A percentile compares a stretch with the other conserved stretches of the same genome.
phyloP scores from a whole-genome alignment of 1,140 invertebrate genomes.

The Drosophila subobscura region DNA sequence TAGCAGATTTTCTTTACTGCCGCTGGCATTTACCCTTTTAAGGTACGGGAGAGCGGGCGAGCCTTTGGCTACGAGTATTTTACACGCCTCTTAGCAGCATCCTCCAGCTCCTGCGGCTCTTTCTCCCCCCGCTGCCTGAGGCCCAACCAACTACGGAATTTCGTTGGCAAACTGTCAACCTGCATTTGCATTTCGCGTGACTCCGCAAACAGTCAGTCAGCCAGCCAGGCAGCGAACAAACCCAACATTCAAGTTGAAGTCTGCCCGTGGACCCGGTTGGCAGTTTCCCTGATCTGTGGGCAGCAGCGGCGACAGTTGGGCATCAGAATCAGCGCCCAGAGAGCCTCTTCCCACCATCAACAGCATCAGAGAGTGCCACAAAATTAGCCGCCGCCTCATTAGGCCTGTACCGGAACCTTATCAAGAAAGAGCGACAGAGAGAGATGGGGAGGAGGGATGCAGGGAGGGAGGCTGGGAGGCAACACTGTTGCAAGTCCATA shows the following conservation, averaged over 20 bases:
- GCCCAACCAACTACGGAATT: slow-evolving; percentile 28
- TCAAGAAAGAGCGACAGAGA: slow-evolving; percentile 22
- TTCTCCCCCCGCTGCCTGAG: no score
- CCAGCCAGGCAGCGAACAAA: neutral
- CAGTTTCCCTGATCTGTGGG: slow-evolving; percentile 35
- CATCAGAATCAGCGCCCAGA: slow-evolving; percentile 30
- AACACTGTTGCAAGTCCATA: slow-evolving; percentile 25
- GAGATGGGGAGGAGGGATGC: neutral
- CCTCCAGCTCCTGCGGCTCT: no score
- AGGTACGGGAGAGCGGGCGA: slow-evolving; percentile 2
- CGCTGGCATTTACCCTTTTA: slow-evolving; percentile 70
- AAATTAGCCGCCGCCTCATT: slow-evolving; percentile 76
- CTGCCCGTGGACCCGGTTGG: neutral
- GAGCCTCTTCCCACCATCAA: slow-evolving; percentile 43
- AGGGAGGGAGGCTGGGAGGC: neutral
- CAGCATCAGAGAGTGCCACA: slow-evolving; percentile 19
- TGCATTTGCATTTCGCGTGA: slow-evolving; percentile 79
- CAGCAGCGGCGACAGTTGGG: slow-evolving; percentile 14
- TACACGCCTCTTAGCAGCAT: slow-evolving; percentile 32
- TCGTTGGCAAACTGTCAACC: slow-evolving; percentile 53
- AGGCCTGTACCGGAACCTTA: slow-evolving; percentile 56
- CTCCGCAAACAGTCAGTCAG: slow-evolving; percentile 15
- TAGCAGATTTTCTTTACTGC: slow-evolving; percentile 66
- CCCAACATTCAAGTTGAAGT: neutral
- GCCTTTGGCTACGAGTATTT: slow-evolving; percentile 45